phyloP scores from a whole-genome alignment of 37 sponge, comb jelly and placozoan species.

The Amphimedon queenslandica region DNA sequence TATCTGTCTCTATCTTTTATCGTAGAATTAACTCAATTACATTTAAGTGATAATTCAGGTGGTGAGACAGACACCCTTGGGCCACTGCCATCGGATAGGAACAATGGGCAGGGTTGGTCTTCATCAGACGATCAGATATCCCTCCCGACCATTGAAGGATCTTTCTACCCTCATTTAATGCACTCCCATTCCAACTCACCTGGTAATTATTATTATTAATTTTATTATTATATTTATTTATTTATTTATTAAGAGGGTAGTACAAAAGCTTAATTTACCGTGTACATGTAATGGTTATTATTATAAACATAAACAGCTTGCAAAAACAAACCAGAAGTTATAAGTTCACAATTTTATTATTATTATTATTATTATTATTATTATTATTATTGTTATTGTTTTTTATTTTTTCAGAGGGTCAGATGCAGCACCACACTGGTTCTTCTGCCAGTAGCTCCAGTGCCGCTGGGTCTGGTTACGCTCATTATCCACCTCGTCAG shows the following conservation, averaged over 20 bases:
- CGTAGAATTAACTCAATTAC: conserved; percentile 43
- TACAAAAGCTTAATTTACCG: no score
- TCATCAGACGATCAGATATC: conserved; percentile 59
- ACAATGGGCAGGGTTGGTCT: conserved; percentile 30
- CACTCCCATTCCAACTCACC: no score
- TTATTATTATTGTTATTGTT: no score
- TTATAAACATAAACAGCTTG: no score
- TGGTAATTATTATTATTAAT: neutral
- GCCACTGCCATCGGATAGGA: conserved; percentile 24
- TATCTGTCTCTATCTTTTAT: neutral
- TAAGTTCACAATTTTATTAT: neutral
- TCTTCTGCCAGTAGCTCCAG: conserved; percentile 35
- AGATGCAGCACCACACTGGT: no score
- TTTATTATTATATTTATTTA: no score
- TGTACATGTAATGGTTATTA: no score
- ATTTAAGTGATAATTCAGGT: conserved; percentile 35
- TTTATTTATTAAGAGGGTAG: no score
- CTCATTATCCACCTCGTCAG: neutral
- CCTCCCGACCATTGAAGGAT: conserved; percentile 17
- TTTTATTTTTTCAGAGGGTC: neutral
- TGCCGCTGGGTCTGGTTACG: neutral
- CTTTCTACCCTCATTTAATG: conserved; percentile 3
- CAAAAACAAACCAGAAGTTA: neutral
- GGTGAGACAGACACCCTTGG: conserved; percentile 65
- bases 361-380: neutral